These are phyloP conservation scores for Nothocercus julius DNA, from an alignment of 2,113 vertebrate species.

Conservation along the genomic window DNA sequence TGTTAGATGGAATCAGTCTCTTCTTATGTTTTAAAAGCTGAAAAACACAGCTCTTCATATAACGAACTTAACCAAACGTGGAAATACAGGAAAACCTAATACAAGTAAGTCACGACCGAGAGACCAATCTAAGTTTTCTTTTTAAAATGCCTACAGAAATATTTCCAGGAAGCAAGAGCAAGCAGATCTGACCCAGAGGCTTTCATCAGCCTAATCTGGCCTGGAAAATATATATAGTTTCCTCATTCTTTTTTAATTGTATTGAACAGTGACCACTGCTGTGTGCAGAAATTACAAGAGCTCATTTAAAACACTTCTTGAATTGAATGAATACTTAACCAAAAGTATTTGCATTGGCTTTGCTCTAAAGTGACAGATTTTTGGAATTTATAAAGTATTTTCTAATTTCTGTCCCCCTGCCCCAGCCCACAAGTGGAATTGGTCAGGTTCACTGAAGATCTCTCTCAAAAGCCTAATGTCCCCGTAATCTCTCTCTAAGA, in stretches of 20 bases:
- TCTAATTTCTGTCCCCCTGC: not conserved
- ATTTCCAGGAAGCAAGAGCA: not conserved
- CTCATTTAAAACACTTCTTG: not conserved
- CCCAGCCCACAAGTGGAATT: not conserved
- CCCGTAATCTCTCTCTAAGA: not conserved
- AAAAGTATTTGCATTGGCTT: not conserved
- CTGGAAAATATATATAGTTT: not conserved
- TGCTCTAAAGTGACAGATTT: not conserved
- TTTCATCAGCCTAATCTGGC: not conserved
- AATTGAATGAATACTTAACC: not conserved
- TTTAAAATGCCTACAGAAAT: not conserved
- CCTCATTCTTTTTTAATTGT: not conserved
- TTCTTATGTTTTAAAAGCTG: not conserved
- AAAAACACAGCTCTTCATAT: not conserved
- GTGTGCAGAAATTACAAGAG: not conserved
- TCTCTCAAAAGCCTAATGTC: not conserved
- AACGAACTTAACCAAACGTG: not conserved
- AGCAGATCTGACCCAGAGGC: not conserved
- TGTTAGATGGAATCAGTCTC: not conserved
- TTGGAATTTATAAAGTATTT: not conserved
- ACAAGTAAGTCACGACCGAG: not conserved
- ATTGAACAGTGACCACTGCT: not conserved
- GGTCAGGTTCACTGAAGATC: not conserved
- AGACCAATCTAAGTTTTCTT: not conserved
- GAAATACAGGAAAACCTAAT: not conserved